A percentile compares a stretch with the other conserved stretches of the same genome.
phyloP scores from a whole-genome alignment of 1,140 invertebrate genomes.

The Drosophila ficusphila region DNA sequence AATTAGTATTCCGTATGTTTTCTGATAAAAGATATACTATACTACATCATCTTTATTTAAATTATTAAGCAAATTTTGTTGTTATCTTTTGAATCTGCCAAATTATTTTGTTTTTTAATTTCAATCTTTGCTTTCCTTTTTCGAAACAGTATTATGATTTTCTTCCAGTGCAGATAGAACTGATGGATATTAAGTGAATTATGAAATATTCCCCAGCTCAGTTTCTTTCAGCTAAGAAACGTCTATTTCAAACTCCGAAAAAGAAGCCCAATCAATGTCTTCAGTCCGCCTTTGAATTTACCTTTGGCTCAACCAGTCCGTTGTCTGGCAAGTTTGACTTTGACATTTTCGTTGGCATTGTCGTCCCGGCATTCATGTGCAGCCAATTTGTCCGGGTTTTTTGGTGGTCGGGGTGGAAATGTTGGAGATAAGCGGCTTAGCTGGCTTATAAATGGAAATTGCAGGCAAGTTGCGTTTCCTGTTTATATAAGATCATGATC shows the following conservation, averaged over 20 bases:
- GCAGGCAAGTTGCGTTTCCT: slow-evolving; percentile 68
- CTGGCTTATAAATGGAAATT: slow-evolving; percentile 76
- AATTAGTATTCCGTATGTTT: too few relatives aligned
- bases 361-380: slow-evolving; percentile 32
- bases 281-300: slow-evolving; percentile 3
- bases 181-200: slow-evolving; percentile 50
- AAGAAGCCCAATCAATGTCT: slow-evolving; percentile 63
- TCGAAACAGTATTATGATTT: neutral
- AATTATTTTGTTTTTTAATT: too few relatives aligned
- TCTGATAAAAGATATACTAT: too few relatives aligned
- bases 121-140: too few relatives aligned
- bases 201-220: slow-evolving; percentile 48
- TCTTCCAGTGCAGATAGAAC: slow-evolving; percentile 1
- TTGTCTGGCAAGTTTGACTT: slow-evolving; percentile 61
- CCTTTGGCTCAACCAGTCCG: slow-evolving; percentile 32
- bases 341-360: slow-evolving; percentile 67
- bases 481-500: slow-evolving; percentile 69
- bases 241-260: neutral
- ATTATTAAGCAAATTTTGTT: too few relatives aligned
- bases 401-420: slow-evolving; percentile 10
- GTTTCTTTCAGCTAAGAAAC: slow-evolving; percentile 34
- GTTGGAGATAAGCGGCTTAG: slow-evolving; percentile 70
- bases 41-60: too few relatives aligned
- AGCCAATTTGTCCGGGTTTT: slow-evolving; percentile 76
- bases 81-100: too few relatives aligned